Percentiles rank a stretch among this genome's conserved stretches.
These are phyloP conservation scores for Perithous albicinctus DNA, from an alignment of 2,888 invertebrate species.

Conservation along the genomic window DNA sequence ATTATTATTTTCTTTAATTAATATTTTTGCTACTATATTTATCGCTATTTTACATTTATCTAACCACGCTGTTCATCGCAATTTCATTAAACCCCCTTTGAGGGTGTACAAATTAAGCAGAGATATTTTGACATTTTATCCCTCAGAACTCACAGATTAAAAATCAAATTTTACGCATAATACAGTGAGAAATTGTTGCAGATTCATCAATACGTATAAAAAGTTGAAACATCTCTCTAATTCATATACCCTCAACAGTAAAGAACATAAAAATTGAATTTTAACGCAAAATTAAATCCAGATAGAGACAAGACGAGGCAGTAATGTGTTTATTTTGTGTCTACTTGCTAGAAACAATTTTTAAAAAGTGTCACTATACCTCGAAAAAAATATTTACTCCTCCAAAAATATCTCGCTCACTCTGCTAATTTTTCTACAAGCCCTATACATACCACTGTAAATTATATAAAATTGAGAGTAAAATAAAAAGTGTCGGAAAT, in stretches of 20 bases:
- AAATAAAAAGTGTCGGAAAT: no score
- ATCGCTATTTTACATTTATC: slow-evolving; percentile 6
- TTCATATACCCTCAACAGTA: neutral
- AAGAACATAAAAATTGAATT: neutral
- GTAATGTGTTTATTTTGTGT: neutral
- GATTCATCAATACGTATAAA: neutral
- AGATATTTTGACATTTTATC: neutral
- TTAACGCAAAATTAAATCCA: neutral
- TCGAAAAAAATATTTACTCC: no score
- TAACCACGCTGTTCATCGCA: slow-evolving; percentile 34
- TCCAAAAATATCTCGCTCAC: no score
- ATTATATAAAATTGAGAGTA: no score
- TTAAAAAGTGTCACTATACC: no score
- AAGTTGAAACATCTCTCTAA: neutral
- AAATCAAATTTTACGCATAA: neutral
- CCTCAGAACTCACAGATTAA: neutral
- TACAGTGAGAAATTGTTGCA: neutral
- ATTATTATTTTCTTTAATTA: slow-evolving; percentile 7
- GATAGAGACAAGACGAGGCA: neutral
- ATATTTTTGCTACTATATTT: slow-evolving; percentile 26
- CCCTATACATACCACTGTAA: no score
- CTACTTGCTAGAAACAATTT: no score
- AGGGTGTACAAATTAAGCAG: neutral
- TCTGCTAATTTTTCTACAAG: no score
- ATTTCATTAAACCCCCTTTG: slow-evolving; percentile 8